Conservation (phyloP, 2,888 invertebrate genomes). For the Hesperia comma region DNA sequence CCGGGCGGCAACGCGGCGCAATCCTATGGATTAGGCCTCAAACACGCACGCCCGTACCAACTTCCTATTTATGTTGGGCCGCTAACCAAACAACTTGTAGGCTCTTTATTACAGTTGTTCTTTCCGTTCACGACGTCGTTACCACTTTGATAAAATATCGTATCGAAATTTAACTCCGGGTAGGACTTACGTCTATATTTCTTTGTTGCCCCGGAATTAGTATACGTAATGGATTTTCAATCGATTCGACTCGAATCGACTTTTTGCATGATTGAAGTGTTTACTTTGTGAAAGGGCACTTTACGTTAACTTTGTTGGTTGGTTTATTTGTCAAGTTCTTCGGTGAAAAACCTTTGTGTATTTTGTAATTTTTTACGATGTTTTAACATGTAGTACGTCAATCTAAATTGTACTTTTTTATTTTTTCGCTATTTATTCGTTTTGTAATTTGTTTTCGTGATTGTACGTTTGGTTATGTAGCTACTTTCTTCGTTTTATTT, state of each 20-base stretch:
- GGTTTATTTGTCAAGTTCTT: constrained; percentile 15
- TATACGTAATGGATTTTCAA: constrained; percentile 27
- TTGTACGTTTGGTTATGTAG: not conserved
- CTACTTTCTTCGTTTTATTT: constrained; percentile 45
- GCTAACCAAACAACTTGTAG: constrained; percentile 81
- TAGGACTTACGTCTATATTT: constrained; percentile 32
- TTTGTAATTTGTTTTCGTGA: not conserved
- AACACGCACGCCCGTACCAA: constrained; percentile 70
- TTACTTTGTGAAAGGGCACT: constrained; percentile 24
- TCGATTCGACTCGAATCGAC: constrained; percentile 32
- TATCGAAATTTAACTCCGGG: constrained; percentile 44
- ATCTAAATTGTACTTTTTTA: constrained; percentile 44
- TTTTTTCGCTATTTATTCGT: constrained; percentile 17
- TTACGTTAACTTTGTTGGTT: constrained; percentile 22
- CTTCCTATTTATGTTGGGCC: constrained; percentile 77
- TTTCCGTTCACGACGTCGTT: constrained; percentile 75
- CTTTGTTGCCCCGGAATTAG: constrained; percentile 33
- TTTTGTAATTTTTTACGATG: constrained; percentile 1
- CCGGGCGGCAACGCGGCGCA: constrained; percentile 58
- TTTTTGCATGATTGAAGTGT: constrained; percentile 34
- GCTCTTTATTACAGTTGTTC: constrained; percentile 83
- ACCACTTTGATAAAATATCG: constrained; percentile 74
- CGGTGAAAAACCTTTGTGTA: constrained; percentile 1
- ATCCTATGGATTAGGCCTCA: constrained; percentile 77
- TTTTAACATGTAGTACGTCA: constrained; percentile 23